Base-by-base conservation (phyloP, 2,888 invertebrate genomes). In the Pristionchus exspectatus region DNA sequence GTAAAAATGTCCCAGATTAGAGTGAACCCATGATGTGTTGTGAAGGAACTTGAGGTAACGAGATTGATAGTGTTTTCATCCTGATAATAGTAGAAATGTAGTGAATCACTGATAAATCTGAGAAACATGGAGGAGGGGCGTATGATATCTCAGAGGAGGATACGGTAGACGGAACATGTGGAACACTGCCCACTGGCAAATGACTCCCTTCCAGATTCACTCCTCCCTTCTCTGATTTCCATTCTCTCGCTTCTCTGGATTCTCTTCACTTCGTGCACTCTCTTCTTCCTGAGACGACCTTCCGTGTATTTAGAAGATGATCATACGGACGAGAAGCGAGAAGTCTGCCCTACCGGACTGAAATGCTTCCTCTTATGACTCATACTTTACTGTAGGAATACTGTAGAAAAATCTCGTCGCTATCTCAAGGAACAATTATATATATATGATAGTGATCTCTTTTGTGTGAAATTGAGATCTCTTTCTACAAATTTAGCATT, bases 261-360 rank as follows among this genome's bases (percentile, higher is more conserved):
- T 81, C 81, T 81, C 81, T 50, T 27, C 44, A n/a, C 81, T 81
- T 44, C 50, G 1, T 54, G 18, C 50, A 54, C 81, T 81, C n/a
- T 81, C 81, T 81, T 50, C 9, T 54, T 50, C 9, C 10, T 24
- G n/a, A 81, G 50, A 27, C 81, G 21, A n/a, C 27, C 81, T 81
- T 81, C 81, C 81, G 81, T 81, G 81, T 81, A 81, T 81, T 81
- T n/a, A 50, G 81, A 81, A 54, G 81, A 81, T 81, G 81, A 81
- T 81, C 50, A 81, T 27, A 54, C 74, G 74, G 74, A 74, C 74
- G 38, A n/a, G n/a, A 74, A 16, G 81, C 50, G 81, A 81, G 81
- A 81, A 81, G 24, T 50, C 21, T 24, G 21, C 24, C 12, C 33
- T 81, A 27, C 81, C 50, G 81, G 81, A 30, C 74, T 24, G 21